Conservation (phyloP, 1,140 invertebrate species). For the Steinernema khuongi region DNA sequence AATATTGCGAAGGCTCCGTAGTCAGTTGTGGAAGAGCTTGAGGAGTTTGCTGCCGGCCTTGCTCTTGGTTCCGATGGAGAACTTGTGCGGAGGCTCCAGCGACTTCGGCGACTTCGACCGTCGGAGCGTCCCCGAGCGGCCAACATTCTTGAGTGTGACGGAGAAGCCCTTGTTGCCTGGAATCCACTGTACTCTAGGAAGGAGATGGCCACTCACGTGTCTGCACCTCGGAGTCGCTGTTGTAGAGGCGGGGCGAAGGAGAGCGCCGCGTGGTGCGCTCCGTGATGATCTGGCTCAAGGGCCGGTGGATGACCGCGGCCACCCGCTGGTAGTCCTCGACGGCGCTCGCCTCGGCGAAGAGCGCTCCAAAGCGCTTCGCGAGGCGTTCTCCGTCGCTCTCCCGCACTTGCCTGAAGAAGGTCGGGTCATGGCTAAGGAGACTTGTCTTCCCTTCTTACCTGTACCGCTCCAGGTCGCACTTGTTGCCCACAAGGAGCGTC, state of each 20-base stretch:
- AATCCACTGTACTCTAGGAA: slow-evolving; percentile 12
- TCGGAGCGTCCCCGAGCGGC: not conserved
- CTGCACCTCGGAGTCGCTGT: slow-evolving; percentile 32
- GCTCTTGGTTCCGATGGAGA: slow-evolving; percentile 30
- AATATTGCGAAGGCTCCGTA: too few species aligned
- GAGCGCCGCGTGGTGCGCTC: slow-evolving; percentile 22
- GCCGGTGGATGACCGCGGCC: slow-evolving; percentile 23
- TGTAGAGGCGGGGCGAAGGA: slow-evolving; percentile 32
- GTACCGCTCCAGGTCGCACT: slow-evolving; percentile 62
- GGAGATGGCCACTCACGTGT: slow-evolving; percentile 21
- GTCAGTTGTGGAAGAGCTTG: slow-evolving; percentile 37
- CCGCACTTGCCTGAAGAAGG: slow-evolving; percentile 30
- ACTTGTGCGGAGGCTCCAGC: slow-evolving; percentile 27
- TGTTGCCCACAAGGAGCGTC: slow-evolving; percentile 61
- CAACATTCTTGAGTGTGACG: slow-evolving; percentile 28
- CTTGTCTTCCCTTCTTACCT: slow-evolving; percentile 48
- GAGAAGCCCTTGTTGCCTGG: slow-evolving; percentile 31
- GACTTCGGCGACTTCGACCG: slow-evolving; percentile 27
- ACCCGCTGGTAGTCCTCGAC: slow-evolving; percentile 27
- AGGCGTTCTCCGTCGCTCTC: slow-evolving; percentile 31
- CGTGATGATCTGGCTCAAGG: slow-evolving; percentile 25
- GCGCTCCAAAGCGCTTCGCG: slow-evolving; percentile 26
- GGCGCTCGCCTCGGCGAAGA: slow-evolving; percentile 31
- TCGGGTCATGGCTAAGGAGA: not conserved
- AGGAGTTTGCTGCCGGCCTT: slow-evolving; percentile 34